phyloP scores from a whole-genome alignment of 2,888 invertebrate species.

The Acleris cristana region DNA sequence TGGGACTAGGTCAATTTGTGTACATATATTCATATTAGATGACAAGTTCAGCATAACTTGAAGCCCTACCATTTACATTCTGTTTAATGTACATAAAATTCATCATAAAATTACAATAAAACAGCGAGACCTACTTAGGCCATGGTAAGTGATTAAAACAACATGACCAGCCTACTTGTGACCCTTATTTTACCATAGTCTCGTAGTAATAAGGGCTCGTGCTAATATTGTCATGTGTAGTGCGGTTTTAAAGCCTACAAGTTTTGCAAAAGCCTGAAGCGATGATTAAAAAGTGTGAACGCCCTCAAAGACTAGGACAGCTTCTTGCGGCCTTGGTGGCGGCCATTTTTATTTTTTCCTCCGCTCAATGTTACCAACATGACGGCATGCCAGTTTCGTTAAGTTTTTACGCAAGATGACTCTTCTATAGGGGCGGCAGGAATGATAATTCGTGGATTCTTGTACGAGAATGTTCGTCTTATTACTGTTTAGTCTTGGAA shows the following conservation, averaged over 20 bases:
- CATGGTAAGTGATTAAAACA: conserved; percentile 17
- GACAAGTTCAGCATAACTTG: not conserved
- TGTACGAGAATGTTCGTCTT: conserved; percentile 15
- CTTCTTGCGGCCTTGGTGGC: conserved; percentile 79
- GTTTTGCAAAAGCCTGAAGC: conserved; percentile 62
- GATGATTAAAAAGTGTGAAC: conserved; percentile 74
- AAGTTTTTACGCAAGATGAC: conserved; percentile 52
- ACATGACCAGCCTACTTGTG: not conserved
- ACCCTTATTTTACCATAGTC: not conserved
- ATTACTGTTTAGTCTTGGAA: conserved; percentile 23
- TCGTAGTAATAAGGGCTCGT: not conserved
- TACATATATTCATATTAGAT: too few species aligned
- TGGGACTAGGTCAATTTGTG: too few species aligned
- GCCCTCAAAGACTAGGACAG: conserved; percentile 82
- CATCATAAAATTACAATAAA: conserved; percentile 41
- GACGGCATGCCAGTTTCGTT: conserved; percentile 68
- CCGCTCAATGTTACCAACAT: conserved; percentile 79
- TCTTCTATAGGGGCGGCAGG: conserved; percentile 44
- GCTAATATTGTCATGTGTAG: conserved; percentile 23
- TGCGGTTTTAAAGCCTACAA: conserved; percentile 54
- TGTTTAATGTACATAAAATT: conserved; percentile 44
- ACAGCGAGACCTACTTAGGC: conserved; percentile 37
- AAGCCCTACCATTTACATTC: conserved; percentile 44
- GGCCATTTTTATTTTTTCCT: conserved; percentile 80
- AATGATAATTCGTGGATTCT: conserved; percentile 44